phyloP scores from a whole-genome alignment of 2,888 invertebrate genomes.

The Deilephila elpenor region DNA sequence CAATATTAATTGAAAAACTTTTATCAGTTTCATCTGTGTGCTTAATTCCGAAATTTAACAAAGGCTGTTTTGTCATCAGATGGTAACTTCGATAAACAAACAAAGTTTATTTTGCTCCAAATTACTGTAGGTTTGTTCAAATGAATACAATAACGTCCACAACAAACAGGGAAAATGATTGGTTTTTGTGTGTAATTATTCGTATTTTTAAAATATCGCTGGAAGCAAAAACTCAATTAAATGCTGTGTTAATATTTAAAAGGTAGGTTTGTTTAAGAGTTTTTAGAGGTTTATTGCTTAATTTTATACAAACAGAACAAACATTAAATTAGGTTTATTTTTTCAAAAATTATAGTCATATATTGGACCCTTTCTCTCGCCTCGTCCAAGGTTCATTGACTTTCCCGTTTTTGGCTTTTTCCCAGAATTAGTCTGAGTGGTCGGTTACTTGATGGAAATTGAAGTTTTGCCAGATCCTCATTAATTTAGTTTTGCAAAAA shows the following conservation, averaged over 20 bases:
- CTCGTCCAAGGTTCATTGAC: background rate
- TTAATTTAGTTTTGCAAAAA: background rate
- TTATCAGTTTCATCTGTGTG: background rate
- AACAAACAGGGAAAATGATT: too few relatives aligned
- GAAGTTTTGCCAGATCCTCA: slow-evolving; percentile 15
- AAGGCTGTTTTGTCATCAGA: background rate
- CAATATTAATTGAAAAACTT: slow-evolving; percentile 23
- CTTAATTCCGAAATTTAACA: background rate
- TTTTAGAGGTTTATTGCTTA: too few relatives aligned
- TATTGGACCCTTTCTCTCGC: too few relatives aligned
- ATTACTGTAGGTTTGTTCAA: background rate
- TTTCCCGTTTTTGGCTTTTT: background rate
- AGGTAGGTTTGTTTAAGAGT: too few relatives aligned
- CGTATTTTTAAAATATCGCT: too few relatives aligned
- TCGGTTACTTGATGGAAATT: background rate
- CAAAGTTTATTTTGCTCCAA: background rate
- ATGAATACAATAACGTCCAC: too few relatives aligned
- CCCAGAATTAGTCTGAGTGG: background rate
- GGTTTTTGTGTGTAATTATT: too few relatives aligned
- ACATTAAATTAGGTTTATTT: too few relatives aligned
- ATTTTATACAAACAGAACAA: too few relatives aligned
- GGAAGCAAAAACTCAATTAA: too few relatives aligned
- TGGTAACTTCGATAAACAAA: background rate
- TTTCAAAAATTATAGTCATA: too few relatives aligned
- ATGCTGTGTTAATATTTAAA: too few relatives aligned